Evolutionary conservation across 2,888 invertebrate species (phyloP).

Genomic region (Lasioglossum villosulum): DNA sequence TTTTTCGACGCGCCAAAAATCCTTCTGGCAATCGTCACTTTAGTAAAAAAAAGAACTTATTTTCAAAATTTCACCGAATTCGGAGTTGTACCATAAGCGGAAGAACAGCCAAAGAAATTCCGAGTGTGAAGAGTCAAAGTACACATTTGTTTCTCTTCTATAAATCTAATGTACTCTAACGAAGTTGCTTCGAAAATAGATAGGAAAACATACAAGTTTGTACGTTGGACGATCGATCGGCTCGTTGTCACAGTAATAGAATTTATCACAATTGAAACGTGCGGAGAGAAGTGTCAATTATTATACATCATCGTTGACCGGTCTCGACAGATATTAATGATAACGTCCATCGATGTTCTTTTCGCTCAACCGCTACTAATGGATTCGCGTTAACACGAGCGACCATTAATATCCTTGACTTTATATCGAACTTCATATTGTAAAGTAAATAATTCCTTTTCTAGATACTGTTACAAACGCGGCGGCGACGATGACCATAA

Average conservation of each 20-base stretch:
- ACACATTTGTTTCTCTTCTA: not conserved
- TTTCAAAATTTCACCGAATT: no score
- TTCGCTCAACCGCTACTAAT: not conserved
- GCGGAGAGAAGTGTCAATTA: constrained; percentile 21
- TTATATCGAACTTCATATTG: not conserved
- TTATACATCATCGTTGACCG: not conserved
- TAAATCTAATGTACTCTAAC: not conserved
- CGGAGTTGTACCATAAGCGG: no score
- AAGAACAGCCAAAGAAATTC: no score
- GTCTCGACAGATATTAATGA: constrained; percentile 12
- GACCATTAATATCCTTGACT: constrained; percentile 6
- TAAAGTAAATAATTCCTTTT: not conserved
- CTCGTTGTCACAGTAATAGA: not conserved
- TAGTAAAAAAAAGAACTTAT: no score
- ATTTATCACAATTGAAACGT: not conserved
- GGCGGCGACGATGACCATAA: not conserved
- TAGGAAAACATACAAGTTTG: not conserved
- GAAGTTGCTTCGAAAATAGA: not conserved
- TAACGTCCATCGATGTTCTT: constrained; percentile 13
- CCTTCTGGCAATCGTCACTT: no score
- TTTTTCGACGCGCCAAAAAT: no score
- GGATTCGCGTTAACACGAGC: constrained; percentile 1
- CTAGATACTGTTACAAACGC: not conserved
- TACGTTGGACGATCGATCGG: not conserved
- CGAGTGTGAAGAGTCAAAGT: no score